Evolutionary conservation across 2,888 invertebrate species (phyloP), one percentile per base, ranked within the genome.

Genomic region (Cephus pygmeus): DNA sequence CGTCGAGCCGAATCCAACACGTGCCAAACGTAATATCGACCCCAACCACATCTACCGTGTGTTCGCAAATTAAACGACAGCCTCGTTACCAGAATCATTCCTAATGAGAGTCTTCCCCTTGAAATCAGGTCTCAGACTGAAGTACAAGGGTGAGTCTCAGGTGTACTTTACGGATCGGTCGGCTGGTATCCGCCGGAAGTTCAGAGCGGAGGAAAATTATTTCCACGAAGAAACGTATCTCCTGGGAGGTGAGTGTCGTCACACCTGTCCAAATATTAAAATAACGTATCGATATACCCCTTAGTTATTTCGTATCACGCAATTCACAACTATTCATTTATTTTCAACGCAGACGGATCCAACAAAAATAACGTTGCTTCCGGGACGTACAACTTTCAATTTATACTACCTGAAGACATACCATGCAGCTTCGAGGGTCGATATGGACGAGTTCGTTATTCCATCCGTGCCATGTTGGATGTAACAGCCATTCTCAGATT

Each of bases 361-460:
- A 56, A 56, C 23, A 56, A 56, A 23, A 9, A 2, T 23, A 23
- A 56, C 9, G 1, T 56, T 23, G 23, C 56, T 23, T 56, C 56
- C 56, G 56, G 56, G 56, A 56, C 56, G 23, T 56, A 56, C 56
- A 9, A 23, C 9, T 56, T 56, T 56, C 15, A 56, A 23, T 56
- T 92, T 75, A 87, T 88, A 69, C 87, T 93, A 36, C 93, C 93
- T 1, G 89, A 90, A 74, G 88, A 90, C 78, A 79, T 90, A 35
- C 91, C 92, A 4, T 91, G 92, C 76, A 91, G 91, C 77, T 92
- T 92, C 84, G 90, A 91, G 80, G 91, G 91, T 34, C 86, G 92
- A 86, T 86, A 90, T 86, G 91, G 93, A n/a, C 88, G 90, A 79
- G 91, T 93, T 12, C 90, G 92, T 56, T 93, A 93, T 87, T 88